Base-by-base conservation (phyloP, 2,797 vertebrate genomes). In the Danio choprae region DNA sequence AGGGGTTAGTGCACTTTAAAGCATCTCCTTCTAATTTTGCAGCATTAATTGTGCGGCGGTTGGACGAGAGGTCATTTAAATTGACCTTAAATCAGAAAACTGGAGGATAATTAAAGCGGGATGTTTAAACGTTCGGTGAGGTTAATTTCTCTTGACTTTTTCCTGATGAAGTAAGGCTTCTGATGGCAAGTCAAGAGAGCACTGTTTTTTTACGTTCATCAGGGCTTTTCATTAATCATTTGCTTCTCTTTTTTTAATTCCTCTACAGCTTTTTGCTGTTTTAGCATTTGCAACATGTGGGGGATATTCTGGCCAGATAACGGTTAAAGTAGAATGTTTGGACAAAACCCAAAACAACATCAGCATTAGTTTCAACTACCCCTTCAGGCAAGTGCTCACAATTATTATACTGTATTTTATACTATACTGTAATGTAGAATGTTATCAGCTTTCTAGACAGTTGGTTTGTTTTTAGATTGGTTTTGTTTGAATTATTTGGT, bases 201-300 rank as follows among this genome's bases (percentile, higher is more conserved):
- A 69, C 29, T 50, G 51, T 77, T 46, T 18, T 50, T 20, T 59
- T 59, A 36, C 64, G 16, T 20, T 69, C 5, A 40, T 58, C 6
- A 38, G 50, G 44, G 18, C 8, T n/a, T 22, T 48, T 20, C 16
- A 40, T 68, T 50, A 58, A 58, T 80, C 48, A 40, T 73, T 65
- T 0, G n/a, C 20, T 58, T 64, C 44, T 43, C 85, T 87, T 86
- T 77, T 20, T 86, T 84, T 90, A n/a, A 29, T 29, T 29, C 7
- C 15, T 5, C 81, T 11, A 67, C 90, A 99, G 98, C 96, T 99
- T 94, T 98, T 98, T 96, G 98, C 98, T 92, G 96, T 99, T 92
- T 99, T 98, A 95, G 98, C 98, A 80, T 99, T 99, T 95, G 96
- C 97, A 96, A 98, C 98, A 97, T 99, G 98, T 90, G 98, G 97